These are phyloP conservation scores for Clostera curtula DNA, from an alignment of 2,888 invertebrate genomes.

Conservation along the genomic window DNA sequence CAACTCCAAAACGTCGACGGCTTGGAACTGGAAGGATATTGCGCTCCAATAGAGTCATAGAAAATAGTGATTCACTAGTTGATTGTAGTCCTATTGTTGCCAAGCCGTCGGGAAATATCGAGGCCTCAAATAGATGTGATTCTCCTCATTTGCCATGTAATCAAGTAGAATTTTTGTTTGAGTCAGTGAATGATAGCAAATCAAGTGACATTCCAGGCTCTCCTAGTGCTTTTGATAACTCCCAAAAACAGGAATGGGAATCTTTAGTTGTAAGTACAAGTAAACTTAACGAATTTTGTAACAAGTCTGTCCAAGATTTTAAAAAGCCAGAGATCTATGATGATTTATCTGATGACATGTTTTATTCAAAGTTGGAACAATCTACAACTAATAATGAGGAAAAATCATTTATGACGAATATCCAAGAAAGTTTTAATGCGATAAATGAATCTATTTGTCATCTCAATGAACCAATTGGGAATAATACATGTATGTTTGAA, in stretches of 20 bases:
- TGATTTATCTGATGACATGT: constrained; percentile 50
- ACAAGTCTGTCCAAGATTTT: constrained; percentile 10
- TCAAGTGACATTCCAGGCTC: constrained; percentile 40
- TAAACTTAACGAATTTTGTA: constrained; percentile 18
- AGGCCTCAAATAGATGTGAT: constrained; percentile 31
- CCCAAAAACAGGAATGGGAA: constrained; percentile 36
- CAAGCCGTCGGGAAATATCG: constrained; percentile 15
- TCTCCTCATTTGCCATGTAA: constrained; percentile 61
- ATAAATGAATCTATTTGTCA: constrained; percentile 70
- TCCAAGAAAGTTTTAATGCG: constrained; percentile 61
- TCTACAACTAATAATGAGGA: constrained; percentile 26
- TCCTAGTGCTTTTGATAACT: constrained; percentile 35
- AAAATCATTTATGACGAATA: constrained; percentile 19
- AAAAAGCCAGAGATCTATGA: constrained; percentile 28
- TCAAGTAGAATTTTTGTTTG: constrained; percentile 55
- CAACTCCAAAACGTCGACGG: constrained; percentile 54
- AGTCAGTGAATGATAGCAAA: constrained; percentile 39
- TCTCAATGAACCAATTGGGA: constrained; percentile 34
- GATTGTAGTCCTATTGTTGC: constrained; percentile 31
- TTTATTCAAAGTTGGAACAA: constrained; percentile 42
- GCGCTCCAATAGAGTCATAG: constrained; percentile 19
- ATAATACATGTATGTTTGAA: constrained; percentile 42
- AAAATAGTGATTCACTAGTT: constrained; percentile 16
- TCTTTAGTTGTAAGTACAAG: constrained; percentile 32
- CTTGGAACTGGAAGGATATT: constrained; percentile 39